Evolutionary conservation across 2,888 invertebrate species (phyloP).

Genomic region (Hyles lineata): DNA sequence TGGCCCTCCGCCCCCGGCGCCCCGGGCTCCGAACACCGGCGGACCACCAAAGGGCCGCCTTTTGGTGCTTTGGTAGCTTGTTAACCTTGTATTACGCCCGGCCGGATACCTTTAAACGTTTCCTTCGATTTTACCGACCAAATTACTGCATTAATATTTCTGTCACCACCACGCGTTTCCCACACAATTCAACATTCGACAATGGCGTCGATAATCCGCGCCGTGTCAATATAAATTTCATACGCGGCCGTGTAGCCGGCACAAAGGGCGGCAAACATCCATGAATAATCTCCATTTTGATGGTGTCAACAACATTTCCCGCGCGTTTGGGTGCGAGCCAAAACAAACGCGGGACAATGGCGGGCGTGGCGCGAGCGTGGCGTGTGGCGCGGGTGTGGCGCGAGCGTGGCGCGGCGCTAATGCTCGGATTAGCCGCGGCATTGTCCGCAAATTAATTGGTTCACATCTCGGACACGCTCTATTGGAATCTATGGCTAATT

Average conservation of each 20-base stretch:
- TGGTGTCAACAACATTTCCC: constrained; percentile 78
- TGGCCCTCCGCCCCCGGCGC: constrained; percentile 43
- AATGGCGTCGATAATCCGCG: constrained; percentile 77
- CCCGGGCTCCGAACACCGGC: constrained; percentile 30
- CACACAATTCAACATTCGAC: constrained; percentile 66
- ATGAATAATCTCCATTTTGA: constrained; percentile 82
- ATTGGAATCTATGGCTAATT: constrained; percentile 15
- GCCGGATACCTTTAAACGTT: constrained; percentile 56
- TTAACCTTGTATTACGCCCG: constrained; percentile 72
- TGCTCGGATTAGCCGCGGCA: constrained; percentile 67
- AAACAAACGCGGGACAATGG: constrained; percentile 76
- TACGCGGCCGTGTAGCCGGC: constrained; percentile 74
- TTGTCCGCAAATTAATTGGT: constrained; percentile 72
- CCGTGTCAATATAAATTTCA: constrained; percentile 82
- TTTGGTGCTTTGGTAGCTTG: too few species aligned
- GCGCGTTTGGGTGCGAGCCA: constrained; percentile 70
- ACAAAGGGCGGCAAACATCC: constrained; percentile 78
- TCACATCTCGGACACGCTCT: constrained; percentile 37
- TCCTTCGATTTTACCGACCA: constrained; percentile 54
- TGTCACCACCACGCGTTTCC: constrained; percentile 75
- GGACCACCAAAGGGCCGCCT: constrained; percentile 63
- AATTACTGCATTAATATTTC: constrained; percentile 70
- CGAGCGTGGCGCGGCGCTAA: constrained; percentile 56
- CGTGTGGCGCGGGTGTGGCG: constrained; percentile 40
- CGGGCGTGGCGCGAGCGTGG: constrained; percentile 42